Percentiles rank a stretch among this genome's conserved stretches.
Conservation (phyloP, 2,888 invertebrate species). For the Gortyna flavago region DNA sequence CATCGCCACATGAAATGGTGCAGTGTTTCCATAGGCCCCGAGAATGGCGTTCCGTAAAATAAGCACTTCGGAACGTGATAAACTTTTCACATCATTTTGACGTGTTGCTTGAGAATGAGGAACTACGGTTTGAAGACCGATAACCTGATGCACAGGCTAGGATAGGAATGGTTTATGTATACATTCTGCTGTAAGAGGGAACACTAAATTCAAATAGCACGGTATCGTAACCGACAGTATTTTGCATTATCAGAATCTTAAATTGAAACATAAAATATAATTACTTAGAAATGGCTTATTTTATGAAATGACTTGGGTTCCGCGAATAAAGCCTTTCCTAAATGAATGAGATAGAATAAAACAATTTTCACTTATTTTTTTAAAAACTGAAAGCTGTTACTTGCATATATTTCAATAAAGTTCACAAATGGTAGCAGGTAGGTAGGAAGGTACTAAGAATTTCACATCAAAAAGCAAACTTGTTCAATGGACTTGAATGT, state of each 20-base stretch:
- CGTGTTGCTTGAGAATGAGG: constrained; percentile 16
- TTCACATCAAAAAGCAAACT: constrained; percentile 16
- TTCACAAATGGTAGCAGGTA: not conserved
- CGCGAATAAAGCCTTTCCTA: not conserved
- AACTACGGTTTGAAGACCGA: constrained; percentile 10
- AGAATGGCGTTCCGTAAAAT: constrained; percentile 50
- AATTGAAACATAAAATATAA: not conserved
- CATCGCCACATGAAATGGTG: constrained; percentile 43
- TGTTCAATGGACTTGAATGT: constrained; percentile 32
- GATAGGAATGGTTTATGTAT: constrained; percentile 15
- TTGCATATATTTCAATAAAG: constrained; percentile 1
- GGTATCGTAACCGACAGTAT: not conserved
- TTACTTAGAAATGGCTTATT: not conserved
- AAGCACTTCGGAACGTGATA: constrained; percentile 56
- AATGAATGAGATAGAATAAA: not conserved
- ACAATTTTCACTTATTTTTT: not conserved
- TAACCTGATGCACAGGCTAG: constrained; percentile 1
- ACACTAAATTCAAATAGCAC: not conserved
- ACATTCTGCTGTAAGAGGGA: not conserved
- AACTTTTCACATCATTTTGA: constrained; percentile 58
- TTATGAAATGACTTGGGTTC: not conserved
- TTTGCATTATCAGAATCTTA: not conserved
- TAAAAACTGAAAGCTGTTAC: not conserved
- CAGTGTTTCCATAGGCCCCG: constrained; percentile 32
- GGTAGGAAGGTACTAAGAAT: not conserved